A percentile compares a stretch with the other conserved stretches of the same genome.
These are phyloP conservation scores for Delphinus delphis DNA, from an alignment of 2,113 vertebrate species.

Conservation along the genomic window DNA sequence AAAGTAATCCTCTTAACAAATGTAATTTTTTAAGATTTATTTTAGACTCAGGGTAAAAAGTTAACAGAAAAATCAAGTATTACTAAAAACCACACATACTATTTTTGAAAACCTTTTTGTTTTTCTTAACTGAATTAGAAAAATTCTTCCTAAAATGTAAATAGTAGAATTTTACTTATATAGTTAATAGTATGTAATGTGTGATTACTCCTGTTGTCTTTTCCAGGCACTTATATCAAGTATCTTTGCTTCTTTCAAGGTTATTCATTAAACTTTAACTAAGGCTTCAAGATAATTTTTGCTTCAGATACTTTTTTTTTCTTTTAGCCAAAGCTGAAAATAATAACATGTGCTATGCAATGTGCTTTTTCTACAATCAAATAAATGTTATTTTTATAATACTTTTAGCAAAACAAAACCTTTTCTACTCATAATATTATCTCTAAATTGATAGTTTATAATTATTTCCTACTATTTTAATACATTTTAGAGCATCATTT, in stretches of 20 bases:
- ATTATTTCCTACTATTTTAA: not conserved
- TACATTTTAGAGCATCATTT: not conserved
- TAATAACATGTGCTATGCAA: not conserved
- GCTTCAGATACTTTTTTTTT: not conserved
- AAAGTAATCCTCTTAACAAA: not conserved
- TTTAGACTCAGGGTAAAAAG: not conserved
- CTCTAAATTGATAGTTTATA: not conserved
- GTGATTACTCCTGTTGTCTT: not conserved
- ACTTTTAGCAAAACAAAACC: not conserved
- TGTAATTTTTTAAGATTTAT: not conserved
- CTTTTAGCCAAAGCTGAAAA: not conserved
- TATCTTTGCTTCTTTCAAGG: not conserved
- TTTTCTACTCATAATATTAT: not conserved
- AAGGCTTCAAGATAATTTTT: not conserved
- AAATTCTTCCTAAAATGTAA: not conserved
- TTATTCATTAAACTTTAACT: not conserved
- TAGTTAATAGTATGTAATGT: not conserved
- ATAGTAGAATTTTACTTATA: not conserved
- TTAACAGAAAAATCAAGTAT: not conserved
- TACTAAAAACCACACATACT: not conserved
- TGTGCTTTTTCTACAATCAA: not conserved
- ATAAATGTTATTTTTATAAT: not conserved
- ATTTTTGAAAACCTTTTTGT: not conserved
- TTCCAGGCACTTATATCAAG: not conserved
- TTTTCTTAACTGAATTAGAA: not conserved